phyloP scores from a whole-genome alignment of 1,140 invertebrate species.

The Choristoneura fumiferana region DNA sequence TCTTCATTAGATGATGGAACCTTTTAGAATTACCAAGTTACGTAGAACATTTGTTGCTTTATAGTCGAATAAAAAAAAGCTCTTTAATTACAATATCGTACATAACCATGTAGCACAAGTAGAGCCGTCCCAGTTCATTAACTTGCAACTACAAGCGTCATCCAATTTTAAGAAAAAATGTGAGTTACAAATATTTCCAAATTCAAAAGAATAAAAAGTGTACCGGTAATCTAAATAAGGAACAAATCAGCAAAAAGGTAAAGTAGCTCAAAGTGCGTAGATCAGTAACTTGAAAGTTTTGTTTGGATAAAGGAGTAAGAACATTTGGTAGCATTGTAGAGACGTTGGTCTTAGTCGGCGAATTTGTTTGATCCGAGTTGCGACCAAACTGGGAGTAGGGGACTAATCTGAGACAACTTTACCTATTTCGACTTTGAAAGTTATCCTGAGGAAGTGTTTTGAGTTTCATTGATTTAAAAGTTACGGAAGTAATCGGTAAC shows the following conservation, averaged over 20 bases:
- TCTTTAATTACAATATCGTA: no score
- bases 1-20: neutral
- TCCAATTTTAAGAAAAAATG: no score
- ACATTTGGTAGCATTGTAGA: slow-evolving; percentile 70
- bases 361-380: slow-evolving; percentile 68
- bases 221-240: neutral
- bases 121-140: no score
- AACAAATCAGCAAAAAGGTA: slow-evolving; percentile 28
- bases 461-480: slow-evolving; percentile 18
- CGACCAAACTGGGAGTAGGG: slow-evolving; percentile 32
- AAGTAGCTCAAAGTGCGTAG: slow-evolving; percentile 19
- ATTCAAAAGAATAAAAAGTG: no score
- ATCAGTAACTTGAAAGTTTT: slow-evolving; percentile 44
- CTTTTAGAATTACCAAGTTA: neutral
- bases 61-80: no score
- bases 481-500: slow-evolving; percentile 10
- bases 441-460: slow-evolving; percentile 21
- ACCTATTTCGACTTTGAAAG: slow-evolving; percentile 56
- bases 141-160: no score
- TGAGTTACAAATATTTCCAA: no score
- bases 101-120: no score
- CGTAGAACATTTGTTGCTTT: no score
- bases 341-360: slow-evolving; percentile 50
- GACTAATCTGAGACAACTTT: slow-evolving; percentile 62
- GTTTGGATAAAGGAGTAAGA: slow-evolving; percentile 71